phyloP scores from a whole-genome alignment of 2,888 invertebrate genomes.

The Eubasilissa splendida region DNA sequence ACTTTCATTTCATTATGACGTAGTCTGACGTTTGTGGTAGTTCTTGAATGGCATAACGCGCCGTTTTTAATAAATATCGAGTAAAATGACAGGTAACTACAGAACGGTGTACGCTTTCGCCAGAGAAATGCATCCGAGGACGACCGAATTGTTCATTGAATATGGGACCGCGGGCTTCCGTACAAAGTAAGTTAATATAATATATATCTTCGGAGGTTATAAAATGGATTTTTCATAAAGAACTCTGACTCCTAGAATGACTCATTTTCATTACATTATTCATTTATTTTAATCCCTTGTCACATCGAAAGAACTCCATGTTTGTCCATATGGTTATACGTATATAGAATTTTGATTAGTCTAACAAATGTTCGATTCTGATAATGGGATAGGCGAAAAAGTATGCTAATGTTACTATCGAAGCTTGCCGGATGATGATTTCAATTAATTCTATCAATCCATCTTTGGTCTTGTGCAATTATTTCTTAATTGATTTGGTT shows the following conservation, averaged over 20 bases:
- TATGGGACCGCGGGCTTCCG: constrained; percentile 92
- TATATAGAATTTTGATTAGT: constrained; percentile 37
- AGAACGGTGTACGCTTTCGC: constrained; percentile 84
- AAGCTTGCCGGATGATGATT: too few relatives aligned
- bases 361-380: constrained; percentile 17
- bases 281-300: constrained; percentile 50
- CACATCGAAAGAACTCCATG: constrained; percentile 46
- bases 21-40: constrained; percentile 55
- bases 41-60: constrained; percentile 47
- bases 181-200: constrained; percentile 76
- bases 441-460: too few relatives aligned
- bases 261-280: constrained; percentile 44
- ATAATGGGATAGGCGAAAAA: too few relatives aligned
- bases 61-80: constrained; percentile 53
- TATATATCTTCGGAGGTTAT: constrained; percentile 47
- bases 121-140: constrained; percentile 84
- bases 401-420: too few relatives aligned
- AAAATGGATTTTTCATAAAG: constrained; percentile 49
- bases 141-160: constrained; percentile 77
- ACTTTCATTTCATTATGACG: constrained; percentile 50
- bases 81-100: constrained; percentile 68
- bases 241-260: constrained; percentile 42
- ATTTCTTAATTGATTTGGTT: too few relatives aligned
- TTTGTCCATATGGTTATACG: constrained; percentile 40
- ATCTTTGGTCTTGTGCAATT: too few relatives aligned